Base-by-base conservation (phyloP, 1,140 invertebrate genomes). In the Zaprionus vittiger region DNA sequence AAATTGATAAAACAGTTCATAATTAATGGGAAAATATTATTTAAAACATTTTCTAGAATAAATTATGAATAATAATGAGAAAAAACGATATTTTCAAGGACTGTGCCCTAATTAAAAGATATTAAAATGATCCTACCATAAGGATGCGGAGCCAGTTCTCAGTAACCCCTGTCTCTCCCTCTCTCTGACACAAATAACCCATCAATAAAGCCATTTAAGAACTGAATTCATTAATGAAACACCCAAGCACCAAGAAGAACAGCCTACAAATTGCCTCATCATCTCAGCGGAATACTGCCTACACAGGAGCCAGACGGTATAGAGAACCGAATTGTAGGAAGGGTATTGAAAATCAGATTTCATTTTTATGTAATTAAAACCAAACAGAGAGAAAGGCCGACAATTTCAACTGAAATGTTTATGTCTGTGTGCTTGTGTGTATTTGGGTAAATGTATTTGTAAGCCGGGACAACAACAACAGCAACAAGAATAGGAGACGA, bases 301-400 rank as follows among this genome's bases (percentile, higher is more conserved):
- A 24, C 5, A 20, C 17, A 37, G 5, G 55, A 24, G 14, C 6
- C 55, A 59, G 70, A 64, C 38, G 37, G 57, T 15, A 28, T 17
- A 63, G 59, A 70, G 62, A 70, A 55, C 31, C 31, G 56, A 69
- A 62, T 44, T 69, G 67, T 38, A 55, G 55, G 28, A 44, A 71
- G 37, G 34, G 37, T 72, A 76, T 72, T 37, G 67, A 49, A 57
- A 76, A 79, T 79, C 68, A 57, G 63, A 79, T 76, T 75, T 70
- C 41, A 56, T 63, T 73, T 77, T 80, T 49, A 66, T 69, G 74
- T 78, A 80, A 80, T 80, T 80, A 80, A 80, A 78, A 70, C 69
- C 64, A 73, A 80, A 57, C 65, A 66, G 14, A 49, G n/a, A 37
- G 59, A 59, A 28, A 34, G 59, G 47, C 15, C 11, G 14, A 61